Evolutionary conservation across 1,140 invertebrate species (phyloP).

Genomic region (Procambarus virginalis): DNA sequence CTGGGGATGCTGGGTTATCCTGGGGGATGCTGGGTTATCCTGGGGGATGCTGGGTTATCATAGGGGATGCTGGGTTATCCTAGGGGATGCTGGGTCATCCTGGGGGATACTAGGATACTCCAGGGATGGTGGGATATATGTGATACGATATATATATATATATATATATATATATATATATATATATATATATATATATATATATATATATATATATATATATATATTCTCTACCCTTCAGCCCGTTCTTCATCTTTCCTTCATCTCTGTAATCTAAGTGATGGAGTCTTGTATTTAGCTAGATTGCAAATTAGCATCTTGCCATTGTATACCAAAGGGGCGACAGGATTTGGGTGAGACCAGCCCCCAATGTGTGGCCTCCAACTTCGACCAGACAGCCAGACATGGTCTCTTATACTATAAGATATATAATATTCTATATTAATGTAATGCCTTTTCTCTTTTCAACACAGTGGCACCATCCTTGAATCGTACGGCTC

Average conservation of each 20-base stretch:
- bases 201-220: conserved; percentile 5
- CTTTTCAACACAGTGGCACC: too few species aligned
- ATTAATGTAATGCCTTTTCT: too few species aligned
- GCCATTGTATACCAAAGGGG: background rate
- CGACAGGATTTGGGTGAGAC: background rate
- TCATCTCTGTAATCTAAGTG: background rate
- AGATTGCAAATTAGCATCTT: background rate
- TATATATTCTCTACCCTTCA: background rate
- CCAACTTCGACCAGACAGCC: background rate
- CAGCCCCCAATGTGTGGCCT: background rate
- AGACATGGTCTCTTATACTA: too few species aligned
- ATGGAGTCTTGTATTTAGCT: background rate
- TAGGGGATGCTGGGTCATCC: too few species aligned
- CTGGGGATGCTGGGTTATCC: too few species aligned
- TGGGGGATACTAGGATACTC: background rate
- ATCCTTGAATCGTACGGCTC: too few species aligned
- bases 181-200: conserved; percentile 5
- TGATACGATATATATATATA: too few species aligned
- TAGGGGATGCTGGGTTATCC: too few species aligned
- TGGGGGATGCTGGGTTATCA: too few species aligned
- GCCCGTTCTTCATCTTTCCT: too few species aligned
- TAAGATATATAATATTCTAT: too few species aligned
- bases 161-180: background rate
- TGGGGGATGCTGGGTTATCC: too few species aligned
- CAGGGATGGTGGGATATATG: background rate